These are phyloP conservation scores for Paradoxurus hermaphroditus DNA, from an alignment of 2,113 vertebrate genomes.

Conservation along the genomic window DNA sequence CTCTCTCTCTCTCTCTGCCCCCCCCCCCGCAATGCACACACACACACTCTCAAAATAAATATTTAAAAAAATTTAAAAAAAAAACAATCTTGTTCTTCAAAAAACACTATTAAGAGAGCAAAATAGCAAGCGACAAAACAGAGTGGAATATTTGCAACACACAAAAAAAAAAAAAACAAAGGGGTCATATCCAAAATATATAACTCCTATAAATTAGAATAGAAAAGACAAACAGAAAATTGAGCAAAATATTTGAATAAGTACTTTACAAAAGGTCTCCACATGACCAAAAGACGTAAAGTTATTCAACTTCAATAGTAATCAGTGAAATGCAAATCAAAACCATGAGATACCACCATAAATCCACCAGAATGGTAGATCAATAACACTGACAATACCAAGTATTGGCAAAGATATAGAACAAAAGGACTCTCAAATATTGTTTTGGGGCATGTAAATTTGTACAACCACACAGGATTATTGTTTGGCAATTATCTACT, in stretches of 20 bases:
- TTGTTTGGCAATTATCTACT: not conserved
- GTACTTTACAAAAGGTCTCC: not conserved
- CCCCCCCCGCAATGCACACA: not conserved
- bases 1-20: not conserved
- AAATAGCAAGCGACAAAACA: not conserved
- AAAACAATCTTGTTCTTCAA: not conserved
- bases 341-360: not conserved
- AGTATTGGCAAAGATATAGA: not conserved
- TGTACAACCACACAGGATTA: not conserved
- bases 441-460: not conserved
- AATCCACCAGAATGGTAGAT: not conserved
- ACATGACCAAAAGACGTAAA: slow-evolving; percentile 7
- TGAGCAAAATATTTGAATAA: not conserved
- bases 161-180: not conserved
- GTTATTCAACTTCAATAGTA: not conserved
- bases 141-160: not conserved
- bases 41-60: not conserved
- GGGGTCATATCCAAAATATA: not conserved
- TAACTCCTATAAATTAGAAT: not conserved
- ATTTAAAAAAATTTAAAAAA: not conserved
- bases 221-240: not conserved
- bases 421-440: not conserved
- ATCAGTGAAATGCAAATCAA: slow-evolving; percentile 3
- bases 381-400: not conserved
- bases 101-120: not conserved